Evolutionary conservation across 1,140 invertebrate genomes (phyloP).

Genomic region (Cherax destructor): DNA sequence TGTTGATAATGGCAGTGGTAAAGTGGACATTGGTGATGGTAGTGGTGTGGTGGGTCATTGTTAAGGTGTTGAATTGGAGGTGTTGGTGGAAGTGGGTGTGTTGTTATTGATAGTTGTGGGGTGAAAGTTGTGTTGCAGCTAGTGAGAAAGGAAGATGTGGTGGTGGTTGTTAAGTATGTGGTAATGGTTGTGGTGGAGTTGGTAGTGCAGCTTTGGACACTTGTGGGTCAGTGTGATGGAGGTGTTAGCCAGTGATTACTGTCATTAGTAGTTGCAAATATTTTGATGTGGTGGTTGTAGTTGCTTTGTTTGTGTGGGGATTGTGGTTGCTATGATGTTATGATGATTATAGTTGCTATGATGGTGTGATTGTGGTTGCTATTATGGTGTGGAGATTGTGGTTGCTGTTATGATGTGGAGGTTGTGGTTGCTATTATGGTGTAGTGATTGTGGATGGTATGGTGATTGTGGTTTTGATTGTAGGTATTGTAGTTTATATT

Average conservation of each 20-base stretch:
- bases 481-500: not conserved
- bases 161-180: too few relatives aligned
- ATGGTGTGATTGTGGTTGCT: not conserved
- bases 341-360: not conserved
- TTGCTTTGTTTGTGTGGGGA: too few relatives aligned
- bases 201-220: too few relatives aligned
- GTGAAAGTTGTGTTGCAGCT: too few relatives aligned
- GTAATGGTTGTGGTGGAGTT: too few relatives aligned
- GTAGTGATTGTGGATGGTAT: not conserved
- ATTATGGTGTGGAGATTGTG: not conserved
- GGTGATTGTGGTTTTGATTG: not conserved
- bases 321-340: not conserved
- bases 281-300: too few relatives aligned
- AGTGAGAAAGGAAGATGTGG: too few relatives aligned
- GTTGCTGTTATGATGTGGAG: not conserved
- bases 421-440: not conserved
- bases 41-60: not conserved
- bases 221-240: too few relatives aligned
- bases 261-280: too few relatives aligned
- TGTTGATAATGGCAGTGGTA: too few relatives aligned
- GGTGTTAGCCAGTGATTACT: too few relatives aligned
- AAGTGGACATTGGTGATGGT: not conserved
- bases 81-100: not conserved
- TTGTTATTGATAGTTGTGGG: not conserved
- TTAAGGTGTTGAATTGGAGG: too few relatives aligned